Percentiles rank a stretch among this genome's conserved stretches.
phyloP scores from a whole-genome alignment of 2,888 invertebrate species.

The Heliconius sara region DNA sequence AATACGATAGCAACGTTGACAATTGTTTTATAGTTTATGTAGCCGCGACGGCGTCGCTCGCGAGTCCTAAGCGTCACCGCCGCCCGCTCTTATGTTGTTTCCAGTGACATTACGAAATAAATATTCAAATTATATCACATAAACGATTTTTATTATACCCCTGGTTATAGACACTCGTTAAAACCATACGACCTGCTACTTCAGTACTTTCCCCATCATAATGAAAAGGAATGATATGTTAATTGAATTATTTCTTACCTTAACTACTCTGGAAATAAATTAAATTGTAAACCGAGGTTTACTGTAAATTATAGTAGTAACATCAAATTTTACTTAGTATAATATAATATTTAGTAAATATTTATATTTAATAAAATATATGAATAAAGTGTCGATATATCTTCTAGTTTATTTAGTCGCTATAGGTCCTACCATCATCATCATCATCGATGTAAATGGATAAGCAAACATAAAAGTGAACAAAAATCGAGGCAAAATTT shows the following conservation, averaged over 20 bases:
- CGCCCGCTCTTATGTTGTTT: constrained; percentile 76
- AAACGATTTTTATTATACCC: constrained; percentile 60
- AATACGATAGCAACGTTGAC: constrained; percentile 70
- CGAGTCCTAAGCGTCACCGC: constrained; percentile 74
- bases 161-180: constrained; percentile 38
- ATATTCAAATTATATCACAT: constrained; percentile 80
- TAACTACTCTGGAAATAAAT: not conserved
- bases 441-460: not conserved
- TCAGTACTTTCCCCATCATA: constrained; percentile 34
- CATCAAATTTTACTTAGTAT: not conserved
- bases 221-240: constrained; percentile 25
- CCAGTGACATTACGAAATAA: constrained; percentile 82
- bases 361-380: no score
- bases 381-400: no score
- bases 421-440: no score
- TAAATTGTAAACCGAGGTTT: no score
- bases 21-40: constrained; percentile 80
- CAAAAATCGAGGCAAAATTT: not conserved
- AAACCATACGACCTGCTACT: constrained; percentile 37
- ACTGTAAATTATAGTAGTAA: not conserved
- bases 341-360: no score
- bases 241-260: constrained; percentile 18
- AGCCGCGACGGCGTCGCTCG: constrained; percentile 70
- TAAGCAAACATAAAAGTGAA: not conserved
- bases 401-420: no score